A percentile compares a stretch with the other conserved stretches of the same genome.
These are phyloP conservation scores for Aphelinus certus DNA, from an alignment of 1,140 invertebrate species.

Conservation along the genomic window DNA sequence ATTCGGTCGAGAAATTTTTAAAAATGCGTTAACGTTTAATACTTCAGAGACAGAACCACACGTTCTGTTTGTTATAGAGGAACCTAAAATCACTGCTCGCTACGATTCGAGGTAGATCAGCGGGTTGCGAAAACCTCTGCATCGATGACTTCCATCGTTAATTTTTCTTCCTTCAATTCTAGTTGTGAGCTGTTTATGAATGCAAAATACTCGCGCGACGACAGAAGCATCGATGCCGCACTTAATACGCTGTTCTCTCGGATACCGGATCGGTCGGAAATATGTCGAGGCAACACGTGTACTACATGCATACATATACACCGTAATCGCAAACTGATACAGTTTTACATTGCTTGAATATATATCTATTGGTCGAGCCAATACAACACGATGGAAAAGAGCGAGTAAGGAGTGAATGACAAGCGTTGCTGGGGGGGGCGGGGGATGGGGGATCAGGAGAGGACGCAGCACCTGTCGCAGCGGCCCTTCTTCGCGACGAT, in stretches of 20 bases:
- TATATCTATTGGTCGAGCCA: too few species aligned
- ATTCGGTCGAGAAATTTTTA: not conserved
- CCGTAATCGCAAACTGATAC: slow-evolving; percentile 5
- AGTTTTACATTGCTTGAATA: not conserved
- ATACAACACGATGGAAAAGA: too few species aligned
- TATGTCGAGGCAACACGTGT: too few species aligned
- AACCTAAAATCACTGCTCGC: slow-evolving; percentile 15
- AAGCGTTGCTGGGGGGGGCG: too few species aligned
- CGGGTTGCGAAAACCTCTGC: not conserved
- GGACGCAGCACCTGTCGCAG: slow-evolving; percentile 56
- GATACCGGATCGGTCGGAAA: too few species aligned
- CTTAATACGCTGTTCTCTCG: too few species aligned
- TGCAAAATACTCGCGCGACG: too few species aligned
- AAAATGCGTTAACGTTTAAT: slow-evolving; percentile 17
- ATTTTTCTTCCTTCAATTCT: too few species aligned
- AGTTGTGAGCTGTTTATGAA: too few species aligned
- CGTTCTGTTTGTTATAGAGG: not conserved
- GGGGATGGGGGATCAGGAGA: slow-evolving; percentile 47
- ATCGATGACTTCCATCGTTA: not conserved
- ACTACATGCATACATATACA: too few species aligned
- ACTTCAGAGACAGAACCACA: not conserved
- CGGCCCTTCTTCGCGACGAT: slow-evolving; percentile 48
- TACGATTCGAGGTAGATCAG: not conserved
- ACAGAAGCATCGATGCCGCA: too few species aligned
- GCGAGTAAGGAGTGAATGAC: too few species aligned